Base-by-base conservation (phyloP, 2,113 vertebrate species). In the Lepus europaeus region DNA sequence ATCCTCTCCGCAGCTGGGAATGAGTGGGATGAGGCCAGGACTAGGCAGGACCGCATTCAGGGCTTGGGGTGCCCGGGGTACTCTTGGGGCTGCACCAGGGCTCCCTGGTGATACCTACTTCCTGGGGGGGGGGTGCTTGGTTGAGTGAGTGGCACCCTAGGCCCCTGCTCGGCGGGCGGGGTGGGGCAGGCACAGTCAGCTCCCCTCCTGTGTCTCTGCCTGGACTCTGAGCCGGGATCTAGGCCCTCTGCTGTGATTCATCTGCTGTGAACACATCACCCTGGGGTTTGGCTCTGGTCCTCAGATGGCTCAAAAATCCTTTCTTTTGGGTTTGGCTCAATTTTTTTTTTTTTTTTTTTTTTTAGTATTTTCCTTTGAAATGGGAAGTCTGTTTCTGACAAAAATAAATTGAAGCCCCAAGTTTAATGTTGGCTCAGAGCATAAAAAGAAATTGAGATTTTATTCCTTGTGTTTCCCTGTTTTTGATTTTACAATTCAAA, bases 341-440 rank as follows among this genome's bases (percentile, higher is more conserved):
- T 45, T 79, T 80, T 85, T 19, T 77, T 83, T 36, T 76, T 87
- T 45, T 79, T 80, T 85, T 19, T 77, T 83, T 36, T 76, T 87
- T 45, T 22, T 59, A 29, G 13, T 56, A 49, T 90, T 90, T 97
- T 87, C 66, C 68, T 92, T 89, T 84, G 76, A 96, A 97, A 86
- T 64, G 91, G 61, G 89, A 80, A 89, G 53, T 66, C 39, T 10
- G 4, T 36, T 68, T 91, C 91, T 82, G 72, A 73, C 78, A 77
- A 94, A 61, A 90, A 56, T 53, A 81, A 53, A 70, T 17, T 27
- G 31, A 84, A 90, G 78, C 23, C 31, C 70, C 49, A 69, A 74
- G 56, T 88, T 73, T 72, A 59, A 93, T 68, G 59, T 39, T 73
- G 56, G 23, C 63, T 77, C 81, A 39, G 31, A 59, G 9, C 36